phyloP scores from a whole-genome alignment of 1,140 invertebrate species.

The Pinna nobilis region DNA sequence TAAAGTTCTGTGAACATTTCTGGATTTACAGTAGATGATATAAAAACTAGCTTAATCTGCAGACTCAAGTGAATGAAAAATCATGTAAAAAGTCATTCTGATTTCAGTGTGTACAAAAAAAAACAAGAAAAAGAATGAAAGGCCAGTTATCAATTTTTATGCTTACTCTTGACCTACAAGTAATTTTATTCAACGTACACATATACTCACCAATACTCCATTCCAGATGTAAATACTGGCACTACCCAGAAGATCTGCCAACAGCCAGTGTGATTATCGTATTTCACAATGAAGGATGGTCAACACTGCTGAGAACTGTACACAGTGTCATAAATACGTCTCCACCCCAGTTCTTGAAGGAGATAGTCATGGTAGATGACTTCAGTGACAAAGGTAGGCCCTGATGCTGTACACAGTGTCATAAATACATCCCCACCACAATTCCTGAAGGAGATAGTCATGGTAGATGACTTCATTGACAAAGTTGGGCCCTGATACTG shows the following conservation, averaged over 20 bases:
- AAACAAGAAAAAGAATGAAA: too few species aligned
- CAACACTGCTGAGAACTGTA: conserved; percentile 95
- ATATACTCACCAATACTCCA: too few species aligned
- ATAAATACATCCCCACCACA: conserved; percentile 89
- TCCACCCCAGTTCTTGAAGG: conserved; percentile 92
- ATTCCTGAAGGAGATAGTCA: conserved; percentile 94
- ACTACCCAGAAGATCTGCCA: conserved; percentile 91
- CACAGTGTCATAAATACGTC: conserved; percentile 96
- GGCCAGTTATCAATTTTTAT: not conserved
- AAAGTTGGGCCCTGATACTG: conserved; percentile 80
- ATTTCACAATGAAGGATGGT: conserved; percentile 98
- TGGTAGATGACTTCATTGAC: conserved; percentile 98
- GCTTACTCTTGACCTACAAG: not conserved
- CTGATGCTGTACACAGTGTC: not conserved
- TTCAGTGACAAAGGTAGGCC: conserved; percentile 92
- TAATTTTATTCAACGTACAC: too few species aligned
- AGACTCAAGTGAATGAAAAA: too few species aligned
- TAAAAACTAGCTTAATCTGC: too few species aligned
- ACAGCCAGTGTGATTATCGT: conserved; percentile 97
- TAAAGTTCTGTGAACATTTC: too few species aligned
- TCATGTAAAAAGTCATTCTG: too few species aligned
- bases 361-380: conserved; percentile 98
- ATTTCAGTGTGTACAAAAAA: too few species aligned
- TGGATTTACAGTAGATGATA: too few species aligned
- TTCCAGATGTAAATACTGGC: conserved; percentile 94